Percentiles rank a stretch among this genome's conserved stretches.
Evolutionary conservation across 1,140 invertebrate species (phyloP).

Genomic region (Drosophila watanabei): DNA sequence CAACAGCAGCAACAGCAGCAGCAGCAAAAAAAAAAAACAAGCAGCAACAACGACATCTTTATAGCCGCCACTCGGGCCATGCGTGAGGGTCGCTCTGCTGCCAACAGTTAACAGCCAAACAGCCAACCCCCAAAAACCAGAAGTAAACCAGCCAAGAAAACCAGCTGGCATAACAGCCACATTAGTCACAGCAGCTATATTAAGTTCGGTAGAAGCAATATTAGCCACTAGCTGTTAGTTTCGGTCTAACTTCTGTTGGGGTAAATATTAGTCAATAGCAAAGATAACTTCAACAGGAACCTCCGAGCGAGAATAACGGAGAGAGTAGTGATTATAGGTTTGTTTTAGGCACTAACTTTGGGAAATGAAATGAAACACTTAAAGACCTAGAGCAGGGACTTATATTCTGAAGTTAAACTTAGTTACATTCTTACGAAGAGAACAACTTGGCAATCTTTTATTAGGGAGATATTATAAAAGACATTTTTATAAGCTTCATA

Average conservation of each 20-base stretch:
- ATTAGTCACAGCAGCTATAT: conserved; percentile 36
- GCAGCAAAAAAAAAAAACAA: conserved; percentile 20
- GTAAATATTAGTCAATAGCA: background rate
- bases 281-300: background rate
- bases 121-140: conserved; percentile 61
- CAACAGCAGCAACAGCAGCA: conserved; percentile 30
- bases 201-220: conserved; percentile 6
- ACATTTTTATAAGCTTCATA: background rate
- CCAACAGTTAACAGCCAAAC: conserved; percentile 35
- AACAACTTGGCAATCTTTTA: too few species aligned
- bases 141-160: conserved; percentile 26
- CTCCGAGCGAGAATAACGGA: background rate
- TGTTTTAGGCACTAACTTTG: background rate
- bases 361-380: background rate
- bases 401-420: background rate
- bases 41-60: conserved; percentile 74
- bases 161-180: conserved; percentile 39
- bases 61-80: conserved; percentile 64
- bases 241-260: background rate
- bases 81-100: conserved; percentile 67
- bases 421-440: too few species aligned
- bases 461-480: background rate
- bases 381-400: background rate
- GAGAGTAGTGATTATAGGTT: background rate
- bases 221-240: conserved; percentile 16